Evolutionary conservation across 2,888 invertebrate species (phyloP), one percentile per base, ranked within the genome.

Genomic region (Lasius platythorax): DNA sequence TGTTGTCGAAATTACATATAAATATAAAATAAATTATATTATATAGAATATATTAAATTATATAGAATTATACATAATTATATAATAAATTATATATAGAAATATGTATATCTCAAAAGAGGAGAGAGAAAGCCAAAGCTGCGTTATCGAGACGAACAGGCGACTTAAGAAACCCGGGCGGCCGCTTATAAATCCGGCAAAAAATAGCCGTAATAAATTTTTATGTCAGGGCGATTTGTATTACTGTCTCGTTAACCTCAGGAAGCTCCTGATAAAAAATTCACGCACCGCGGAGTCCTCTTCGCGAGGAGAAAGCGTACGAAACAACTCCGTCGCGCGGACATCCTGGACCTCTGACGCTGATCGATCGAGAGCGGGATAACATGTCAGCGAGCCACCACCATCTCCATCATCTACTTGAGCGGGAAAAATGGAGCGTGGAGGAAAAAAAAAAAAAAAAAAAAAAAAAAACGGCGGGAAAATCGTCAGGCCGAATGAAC

Each of bases 381-480:
- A 30, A 75, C 30, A 12, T 15, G 43, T 58, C 56, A n/a, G 9
- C 11, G 30, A 15, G 58, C 30, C 37, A 23, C 15, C 40, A n/a
- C 46, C 72, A 46, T 79, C 33, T 68, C 50, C 50, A 53, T 53
- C 50, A 53, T n/a, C 33, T 46, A 33, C 23, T 72, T 5, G 79
- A 46, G 46, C 30, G 43, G 30, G 56, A 58, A 82, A 82, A 76
- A 58, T 58, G 74, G n/a, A 63, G 37, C 43, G 68, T 37, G 63
- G 53, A 56, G 37, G 63, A 33, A 56, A 30, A 82, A 33, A 56
- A 74, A 23, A 23, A 23, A 23, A 23, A 23, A 23, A 23, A n/a
- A n/a, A 23, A 23, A 78, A 63, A 61, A 84, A 83, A 89, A 89
- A 37, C 81, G 89, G 37, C 85, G 84, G 61, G 73, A 61, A 74